Conservation (phyloP, 2,888 invertebrate genomes). For the Spodoptera picta region DNA sequence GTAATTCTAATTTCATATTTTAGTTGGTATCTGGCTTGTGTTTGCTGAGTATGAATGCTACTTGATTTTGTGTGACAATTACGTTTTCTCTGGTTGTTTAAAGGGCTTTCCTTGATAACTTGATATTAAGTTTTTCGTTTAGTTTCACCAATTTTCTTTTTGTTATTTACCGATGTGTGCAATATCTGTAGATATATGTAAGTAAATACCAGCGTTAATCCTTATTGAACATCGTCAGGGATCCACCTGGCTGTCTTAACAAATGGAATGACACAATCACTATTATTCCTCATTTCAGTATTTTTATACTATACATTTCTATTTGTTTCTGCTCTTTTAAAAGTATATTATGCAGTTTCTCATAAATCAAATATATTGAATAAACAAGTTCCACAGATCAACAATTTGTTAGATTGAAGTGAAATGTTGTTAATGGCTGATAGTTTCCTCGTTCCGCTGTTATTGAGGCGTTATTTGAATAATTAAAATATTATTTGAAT, state of each 20-base stretch:
- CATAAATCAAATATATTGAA: slow-evolving; percentile 13
- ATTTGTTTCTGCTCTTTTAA: background rate
- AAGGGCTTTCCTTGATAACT: no score
- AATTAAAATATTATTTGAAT: slow-evolving; percentile 3
- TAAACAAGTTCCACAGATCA: slow-evolving; percentile 34
- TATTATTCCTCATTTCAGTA: no score
- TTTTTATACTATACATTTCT: background rate
- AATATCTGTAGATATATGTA: no score
- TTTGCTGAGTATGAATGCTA: background rate
- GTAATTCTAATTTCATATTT: slow-evolving; percentile 1
- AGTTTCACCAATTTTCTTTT: no score
- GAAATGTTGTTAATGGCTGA: slow-evolving; percentile 31
- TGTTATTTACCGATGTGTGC: no score
- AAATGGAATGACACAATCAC: no score
- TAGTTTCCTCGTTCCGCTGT: slow-evolving; percentile 37
- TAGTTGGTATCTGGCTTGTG: background rate
- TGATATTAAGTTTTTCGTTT: no score
- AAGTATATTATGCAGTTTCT: background rate
- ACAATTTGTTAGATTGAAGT: slow-evolving; percentile 26
- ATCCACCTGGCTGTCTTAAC: no score
- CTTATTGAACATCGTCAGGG: no score
- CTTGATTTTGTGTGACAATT: no score
- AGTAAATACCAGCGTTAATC: no score
- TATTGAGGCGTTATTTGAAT: slow-evolving; percentile 36
- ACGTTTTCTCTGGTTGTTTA: no score